A percentile compares a stretch with the other conserved stretches of the same genome.
Conservation (phyloP, 2,797 vertebrate species). For the Aeoliscus strigatus region DNA sequence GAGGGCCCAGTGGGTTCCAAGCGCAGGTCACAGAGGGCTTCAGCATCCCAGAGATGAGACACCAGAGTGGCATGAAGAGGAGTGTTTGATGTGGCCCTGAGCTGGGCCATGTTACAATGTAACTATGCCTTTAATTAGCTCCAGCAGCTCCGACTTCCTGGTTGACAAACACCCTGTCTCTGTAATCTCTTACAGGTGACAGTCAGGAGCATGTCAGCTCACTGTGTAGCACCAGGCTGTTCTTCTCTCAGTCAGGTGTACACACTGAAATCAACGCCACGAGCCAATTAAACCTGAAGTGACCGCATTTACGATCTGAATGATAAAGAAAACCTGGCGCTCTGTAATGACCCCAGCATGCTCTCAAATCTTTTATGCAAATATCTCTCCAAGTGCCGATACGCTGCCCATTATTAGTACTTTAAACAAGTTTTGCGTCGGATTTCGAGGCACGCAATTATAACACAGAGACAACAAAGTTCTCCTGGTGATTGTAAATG, state of each 20-base stretch:
- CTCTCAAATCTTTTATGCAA: conserved; percentile 76
- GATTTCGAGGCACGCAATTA: conserved; percentile 54
- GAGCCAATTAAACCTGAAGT: conserved; percentile 57
- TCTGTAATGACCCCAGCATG: conserved; percentile 69
- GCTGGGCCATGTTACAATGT: conserved; percentile 75
- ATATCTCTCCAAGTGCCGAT: conserved; percentile 68
- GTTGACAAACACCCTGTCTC: conserved; percentile 66
- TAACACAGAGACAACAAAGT: conserved; percentile 43
- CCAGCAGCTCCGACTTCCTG: conserved; percentile 82
- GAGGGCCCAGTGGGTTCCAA: conserved; percentile 66
- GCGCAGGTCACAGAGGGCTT: conserved; percentile 67
- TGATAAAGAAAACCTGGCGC: conserved; percentile 42
- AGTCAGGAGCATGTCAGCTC: conserved; percentile 50
- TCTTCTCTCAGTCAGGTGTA: conserved; percentile 59
- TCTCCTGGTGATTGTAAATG: conserved; percentile 58
- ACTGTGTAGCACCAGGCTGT: conserved; percentile 24
- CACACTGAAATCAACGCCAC: conserved; percentile 24
- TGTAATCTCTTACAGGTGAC: conserved; percentile 78
- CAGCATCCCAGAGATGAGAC: conserved; percentile 65
- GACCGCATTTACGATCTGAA: conserved; percentile 52
- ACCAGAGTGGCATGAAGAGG: conserved; percentile 70
- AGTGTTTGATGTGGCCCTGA: conserved; percentile 76
- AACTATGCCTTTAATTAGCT: conserved; percentile 85
- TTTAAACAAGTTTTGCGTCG: conserved; percentile 47
- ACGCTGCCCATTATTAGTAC: conserved; percentile 55